A percentile compares a stretch with the other conserved stretches of the same genome.
phyloP scores from a whole-genome alignment of 2,113 vertebrate genomes.

The Elachura formosa region DNA sequence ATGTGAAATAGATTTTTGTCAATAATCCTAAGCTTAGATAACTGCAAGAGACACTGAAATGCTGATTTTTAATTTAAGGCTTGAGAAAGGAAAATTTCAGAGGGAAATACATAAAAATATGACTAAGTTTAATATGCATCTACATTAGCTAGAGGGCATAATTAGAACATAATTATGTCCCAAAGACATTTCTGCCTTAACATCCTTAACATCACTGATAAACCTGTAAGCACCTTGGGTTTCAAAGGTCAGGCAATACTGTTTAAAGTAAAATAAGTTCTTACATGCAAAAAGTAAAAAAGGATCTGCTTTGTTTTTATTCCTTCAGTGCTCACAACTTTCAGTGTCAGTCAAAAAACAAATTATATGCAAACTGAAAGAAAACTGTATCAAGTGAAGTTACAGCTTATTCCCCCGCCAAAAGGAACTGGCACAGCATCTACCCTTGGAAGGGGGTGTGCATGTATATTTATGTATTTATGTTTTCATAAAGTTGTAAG shows the following conservation, averaged over 20 bases:
- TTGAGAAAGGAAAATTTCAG: constrained; percentile 50
- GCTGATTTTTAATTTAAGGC: constrained; percentile 45
- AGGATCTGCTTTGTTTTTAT: not conserved
- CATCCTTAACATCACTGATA: constrained; percentile 36
- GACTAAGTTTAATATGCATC: constrained; percentile 46
- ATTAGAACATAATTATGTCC: constrained; percentile 72
- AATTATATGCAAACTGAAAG: not conserved
- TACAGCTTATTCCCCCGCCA: not conserved
- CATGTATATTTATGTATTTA: not conserved
- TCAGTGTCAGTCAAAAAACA: not conserved
- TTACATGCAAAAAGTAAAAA: not conserved
- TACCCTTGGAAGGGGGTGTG: not conserved
- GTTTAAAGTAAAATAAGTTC: not conserved
- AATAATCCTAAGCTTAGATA: constrained; percentile 40
- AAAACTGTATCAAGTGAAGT: not conserved
- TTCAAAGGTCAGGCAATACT: constrained; percentile 18
- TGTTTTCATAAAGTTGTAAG: not conserved
- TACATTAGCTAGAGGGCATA: constrained; percentile 57
- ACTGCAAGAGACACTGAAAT: constrained; percentile 18
- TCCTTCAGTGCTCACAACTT: not conserved
- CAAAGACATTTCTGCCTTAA: constrained; percentile 59
- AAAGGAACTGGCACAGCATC: not conserved
- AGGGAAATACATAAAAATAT: constrained; percentile 41
- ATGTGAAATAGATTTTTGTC: constrained; percentile 14
- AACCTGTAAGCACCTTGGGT: not conserved